These are phyloP conservation scores for Watsonalla binaria DNA, from an alignment of 2,888 invertebrate genomes.

Conservation along the genomic window DNA sequence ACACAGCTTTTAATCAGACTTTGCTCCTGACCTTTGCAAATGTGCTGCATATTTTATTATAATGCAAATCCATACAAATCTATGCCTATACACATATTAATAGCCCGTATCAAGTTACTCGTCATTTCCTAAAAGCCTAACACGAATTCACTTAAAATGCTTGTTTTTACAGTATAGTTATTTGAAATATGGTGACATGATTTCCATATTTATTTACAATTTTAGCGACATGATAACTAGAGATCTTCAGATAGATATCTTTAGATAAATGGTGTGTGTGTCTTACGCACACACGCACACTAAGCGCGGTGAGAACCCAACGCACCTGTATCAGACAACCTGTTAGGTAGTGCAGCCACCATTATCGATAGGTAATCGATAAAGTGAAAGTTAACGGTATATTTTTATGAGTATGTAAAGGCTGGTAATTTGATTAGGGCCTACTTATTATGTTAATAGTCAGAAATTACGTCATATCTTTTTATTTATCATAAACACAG, in stretches of 20 bases:
- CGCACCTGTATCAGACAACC: constrained; percentile 71
- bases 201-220: neutral
- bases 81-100: no score
- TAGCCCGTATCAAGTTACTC: no score
- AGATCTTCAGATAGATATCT: constrained; percentile 52
- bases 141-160: no score
- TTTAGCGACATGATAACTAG: constrained; percentile 25
- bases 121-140: no score
- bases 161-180: neutral
- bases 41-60: no score
- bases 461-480: no score
- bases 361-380: constrained; percentile 8
- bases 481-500: no score
- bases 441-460: constrained; percentile 1
- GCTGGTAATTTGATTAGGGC: neutral
- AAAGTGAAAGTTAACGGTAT: neutral
- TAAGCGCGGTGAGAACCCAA: constrained; percentile 60
- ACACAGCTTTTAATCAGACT: no score
- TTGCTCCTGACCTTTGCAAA: no score
- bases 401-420: neutral
- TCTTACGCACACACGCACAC: constrained; percentile 16
- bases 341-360: constrained; percentile 37
- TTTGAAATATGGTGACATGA: neutral
- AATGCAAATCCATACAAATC: no score
- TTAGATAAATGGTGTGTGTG: constrained; percentile 48